Conservation (phyloP, 2,113 vertebrate genomes). For the Myotis lucifugus region DNA sequence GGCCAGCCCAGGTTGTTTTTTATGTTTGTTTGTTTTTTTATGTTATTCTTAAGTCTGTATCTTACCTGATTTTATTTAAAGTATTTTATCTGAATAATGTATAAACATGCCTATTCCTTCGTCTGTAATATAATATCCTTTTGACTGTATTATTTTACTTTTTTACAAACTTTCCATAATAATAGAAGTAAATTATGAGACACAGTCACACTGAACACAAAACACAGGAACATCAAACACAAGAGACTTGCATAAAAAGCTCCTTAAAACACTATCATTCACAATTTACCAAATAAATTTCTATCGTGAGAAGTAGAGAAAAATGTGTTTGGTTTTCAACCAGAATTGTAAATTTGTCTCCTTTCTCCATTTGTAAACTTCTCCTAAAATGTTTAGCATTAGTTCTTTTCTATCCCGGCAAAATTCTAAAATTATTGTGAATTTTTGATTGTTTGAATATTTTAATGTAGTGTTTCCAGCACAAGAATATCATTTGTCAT, state of each 20-base stretch:
- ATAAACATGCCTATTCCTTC: not conserved
- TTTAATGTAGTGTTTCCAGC: not conserved
- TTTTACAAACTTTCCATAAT: not conserved
- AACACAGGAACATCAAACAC: not conserved
- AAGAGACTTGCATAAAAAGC: not conserved
- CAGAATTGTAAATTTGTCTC: not conserved
- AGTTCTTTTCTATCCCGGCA: not conserved
- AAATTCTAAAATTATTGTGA: constrained; percentile 3
- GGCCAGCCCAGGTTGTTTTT: not conserved
- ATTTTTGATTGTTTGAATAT: not conserved
- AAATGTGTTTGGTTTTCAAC: not conserved
- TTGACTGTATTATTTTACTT: not conserved
- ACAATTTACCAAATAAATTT: not conserved
- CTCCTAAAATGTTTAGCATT: not conserved
- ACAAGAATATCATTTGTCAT: not conserved
- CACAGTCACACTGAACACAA: not conserved
- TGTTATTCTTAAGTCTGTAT: not conserved
- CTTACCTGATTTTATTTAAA: not conserved
- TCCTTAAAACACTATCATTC: not conserved
- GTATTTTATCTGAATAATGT: not conserved
- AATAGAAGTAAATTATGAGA: not conserved
- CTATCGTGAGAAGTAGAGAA: not conserved
- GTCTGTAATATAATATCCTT: not conserved
- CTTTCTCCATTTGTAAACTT: not conserved
- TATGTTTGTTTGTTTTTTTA: not conserved